Base-by-base conservation (phyloP, 1,140 invertebrate genomes). In the Papilio polytes region DNA sequence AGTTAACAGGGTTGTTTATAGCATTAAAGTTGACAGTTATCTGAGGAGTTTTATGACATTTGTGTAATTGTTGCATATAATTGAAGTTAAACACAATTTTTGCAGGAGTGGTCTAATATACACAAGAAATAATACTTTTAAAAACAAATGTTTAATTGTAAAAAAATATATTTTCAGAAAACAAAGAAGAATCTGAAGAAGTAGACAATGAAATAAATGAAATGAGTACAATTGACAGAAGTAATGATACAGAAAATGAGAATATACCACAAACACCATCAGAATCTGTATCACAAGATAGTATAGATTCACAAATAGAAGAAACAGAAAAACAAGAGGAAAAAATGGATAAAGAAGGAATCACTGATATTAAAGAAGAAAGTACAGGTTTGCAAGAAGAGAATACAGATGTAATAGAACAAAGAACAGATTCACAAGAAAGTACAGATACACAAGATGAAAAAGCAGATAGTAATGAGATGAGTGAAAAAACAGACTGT, bases 121-220 rank as follows among this genome's bases (percentile, higher is more conserved):
- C 15, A 7, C 7, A 18, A 56, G 2, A 51, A 18, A 51, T 51
- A 51, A 20, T 56, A n/a, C 53, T 56, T n/a, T 18, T 56, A 20
- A 56, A 56, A 56, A 56, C 53, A n/a, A 20, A n/a, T 56, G n/a
- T 56, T 20, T 20, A 74, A 74, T 12, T 22, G 7, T n/a, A 18
- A 46, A 46, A 46, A 48, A 44, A 26, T 51, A 22, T 76, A 80
- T 56, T 73, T 83, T 53, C 79, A 66, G 74, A 51, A 74, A 53
- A 53, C 53, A 78, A 84, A 56, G 79, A 83, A 70, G 77, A 85
- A 56, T 70, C 78, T 74, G 83, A 83, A 70, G 74, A 76, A 56
- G 80, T 46, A 81, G 80, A 81, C 18, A 83, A 85, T 41, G 81
- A 72, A 80, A 70, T 84, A 81, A 85, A 87, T n/a, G 83, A 87